Evolutionary conservation across 2,888 invertebrate species (phyloP), one percentile per base, ranked within the genome.

Genomic region (Mythimna ferrago): DNA sequence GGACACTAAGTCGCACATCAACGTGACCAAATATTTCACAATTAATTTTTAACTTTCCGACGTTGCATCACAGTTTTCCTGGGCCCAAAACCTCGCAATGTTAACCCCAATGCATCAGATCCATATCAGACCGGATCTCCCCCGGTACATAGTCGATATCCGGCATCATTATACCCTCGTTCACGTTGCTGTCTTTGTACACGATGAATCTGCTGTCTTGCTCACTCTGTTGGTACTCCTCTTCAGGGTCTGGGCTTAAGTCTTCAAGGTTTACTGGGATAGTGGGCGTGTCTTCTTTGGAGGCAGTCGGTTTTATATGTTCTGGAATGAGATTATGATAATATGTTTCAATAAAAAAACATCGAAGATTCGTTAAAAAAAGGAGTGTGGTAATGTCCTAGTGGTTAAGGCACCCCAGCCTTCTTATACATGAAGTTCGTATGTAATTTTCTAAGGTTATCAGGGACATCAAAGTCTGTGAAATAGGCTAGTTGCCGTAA

Each of bases 131-230:
- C 2, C 73, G 60, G 1, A 84, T 85, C 58, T 73, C 81, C 0
- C 81, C 85, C 7, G 61, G 56, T 0, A 84, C 70, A 10, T 60
- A 62, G 51, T 85, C 85, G 0, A 86, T 60, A 16, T 86, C 80
- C 1, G 69, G 72, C 11, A 64, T 54, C 56, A 76, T 73, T 51
- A 86, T 86, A 0, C 76, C 76, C 2, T 83, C 77, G 11, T 79
- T 68, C 2, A 48, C 21, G 4, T 44, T 48, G 4, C 35, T 4
- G 1, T 86, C 83, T 16, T 80, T 81, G 64, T 86, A 85, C 21
- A 84, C 76, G 9, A 86, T 57, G 2, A 70, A 75, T 9, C 75
- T 48, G 7, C 61, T 66, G 9, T 74, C 76, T 54, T 57, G 66
- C 4, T 62, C 48, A 11, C 7, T n/a, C 41, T 69, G 58, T 38